Evolutionary conservation across 2,113 vertebrate species (phyloP).

Genomic region (Peromyscus leucopus): DNA sequence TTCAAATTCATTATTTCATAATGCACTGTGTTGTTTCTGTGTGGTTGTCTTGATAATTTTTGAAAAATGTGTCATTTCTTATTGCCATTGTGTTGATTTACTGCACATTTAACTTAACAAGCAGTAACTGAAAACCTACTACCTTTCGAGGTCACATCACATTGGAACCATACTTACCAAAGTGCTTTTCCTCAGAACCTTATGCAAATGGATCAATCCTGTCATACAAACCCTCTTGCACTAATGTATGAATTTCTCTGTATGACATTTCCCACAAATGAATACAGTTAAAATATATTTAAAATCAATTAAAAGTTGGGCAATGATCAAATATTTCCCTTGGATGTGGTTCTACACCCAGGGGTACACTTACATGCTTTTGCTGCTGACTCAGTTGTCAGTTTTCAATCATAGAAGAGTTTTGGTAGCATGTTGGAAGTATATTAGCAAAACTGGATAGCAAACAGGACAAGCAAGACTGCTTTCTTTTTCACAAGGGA

Average conservation of each 20-base stretch:
- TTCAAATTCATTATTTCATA: slow-evolving; percentile 60
- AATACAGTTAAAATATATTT: neutral
- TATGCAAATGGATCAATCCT: neutral
- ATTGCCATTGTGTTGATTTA: slow-evolving; percentile 61
- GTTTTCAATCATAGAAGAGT: slow-evolving; percentile 31
- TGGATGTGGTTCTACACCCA: neutral
- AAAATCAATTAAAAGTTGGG: slow-evolving; percentile 57
- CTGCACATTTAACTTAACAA: slow-evolving; percentile 41
- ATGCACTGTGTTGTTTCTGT: neutral
- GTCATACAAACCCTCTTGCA: slow-evolving; percentile 7
- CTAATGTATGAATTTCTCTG: neutral
- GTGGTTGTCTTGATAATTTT: slow-evolving; percentile 36
- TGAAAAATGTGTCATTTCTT: slow-evolving; percentile 52
- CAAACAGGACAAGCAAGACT: neutral
- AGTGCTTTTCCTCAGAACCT: neutral
- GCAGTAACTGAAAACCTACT: slow-evolving; percentile 36
- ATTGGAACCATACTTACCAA: slow-evolving; percentile 40
- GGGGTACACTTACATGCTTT: neutral
- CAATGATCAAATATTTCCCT: slow-evolving; percentile 1
- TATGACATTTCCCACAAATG: slow-evolving; percentile 10
- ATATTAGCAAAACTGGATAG: neutral
- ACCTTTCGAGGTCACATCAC: slow-evolving; percentile 37
- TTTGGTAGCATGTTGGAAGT: neutral
- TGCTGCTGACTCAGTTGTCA: slow-evolving; percentile 16
- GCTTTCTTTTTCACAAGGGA: neutral